Evolutionary conservation across 1,140 invertebrate genomes (phyloP).

Genomic region (Lepeophtheirus salmonis): DNA sequence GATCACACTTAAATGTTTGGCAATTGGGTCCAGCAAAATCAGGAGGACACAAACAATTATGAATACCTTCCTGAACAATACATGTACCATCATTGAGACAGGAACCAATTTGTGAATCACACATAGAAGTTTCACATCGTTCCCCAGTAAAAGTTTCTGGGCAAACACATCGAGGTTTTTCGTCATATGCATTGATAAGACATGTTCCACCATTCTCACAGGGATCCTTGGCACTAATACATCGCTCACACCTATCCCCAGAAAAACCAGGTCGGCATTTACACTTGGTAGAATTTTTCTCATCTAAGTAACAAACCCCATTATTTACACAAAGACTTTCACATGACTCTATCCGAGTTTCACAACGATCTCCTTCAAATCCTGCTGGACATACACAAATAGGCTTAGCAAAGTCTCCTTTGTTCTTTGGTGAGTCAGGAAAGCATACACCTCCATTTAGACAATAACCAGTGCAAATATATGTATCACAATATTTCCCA

Average conservation of each 20-base stretch:
- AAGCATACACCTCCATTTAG: slow-evolving; percentile 16
- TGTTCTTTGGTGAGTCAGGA: slow-evolving; percentile 24
- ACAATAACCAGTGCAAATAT: slow-evolving; percentile 15
- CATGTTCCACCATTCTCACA: slow-evolving; percentile 41
- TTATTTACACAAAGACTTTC: slow-evolving; percentile 39
- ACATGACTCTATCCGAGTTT: slow-evolving; percentile 32
- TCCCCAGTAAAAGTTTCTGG: slow-evolving; percentile 29
- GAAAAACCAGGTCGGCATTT: slow-evolving; percentile 41
- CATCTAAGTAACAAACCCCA: slow-evolving; percentile 36
- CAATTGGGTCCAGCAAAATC: slow-evolving; percentile 9
- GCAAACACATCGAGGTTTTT: slow-evolving; percentile 30
- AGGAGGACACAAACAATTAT: slow-evolving; percentile 2
- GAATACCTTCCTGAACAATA: neutral
- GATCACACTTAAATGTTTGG: neutral
- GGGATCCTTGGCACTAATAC: slow-evolving; percentile 33
- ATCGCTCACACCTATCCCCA: slow-evolving; percentile 42
- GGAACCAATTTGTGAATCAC: slow-evolving; percentile 16
- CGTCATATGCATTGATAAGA: slow-evolving; percentile 22
- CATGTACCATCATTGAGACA: slow-evolving; percentile 11
- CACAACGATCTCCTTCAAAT: slow-evolving; percentile 37
- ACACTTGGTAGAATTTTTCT: slow-evolving; percentile 29
- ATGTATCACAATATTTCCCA: slow-evolving; percentile 14
- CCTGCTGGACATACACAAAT: slow-evolving; percentile 32
- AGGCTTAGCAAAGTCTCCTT: slow-evolving; percentile 25
- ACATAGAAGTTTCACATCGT: slow-evolving; percentile 22